A percentile compares a stretch with the other conserved stretches of the same genome.
phyloP scores from a whole-genome alignment of 2,797 vertebrate genomes.

The Hafferia zeledoni region DNA sequence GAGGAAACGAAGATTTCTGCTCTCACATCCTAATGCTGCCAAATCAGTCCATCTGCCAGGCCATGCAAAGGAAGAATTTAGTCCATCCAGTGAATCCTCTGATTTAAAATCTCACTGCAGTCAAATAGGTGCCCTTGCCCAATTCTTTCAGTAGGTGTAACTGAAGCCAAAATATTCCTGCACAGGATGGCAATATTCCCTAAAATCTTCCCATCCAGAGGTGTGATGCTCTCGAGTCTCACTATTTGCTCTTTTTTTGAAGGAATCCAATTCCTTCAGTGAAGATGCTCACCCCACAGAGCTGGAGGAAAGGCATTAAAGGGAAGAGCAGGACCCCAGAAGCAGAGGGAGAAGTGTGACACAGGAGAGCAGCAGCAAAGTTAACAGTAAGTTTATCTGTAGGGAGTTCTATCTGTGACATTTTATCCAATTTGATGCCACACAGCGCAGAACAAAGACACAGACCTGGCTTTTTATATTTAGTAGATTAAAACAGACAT shows the following conservation, averaged over 20 bases:
- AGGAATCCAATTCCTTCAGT: neutral
- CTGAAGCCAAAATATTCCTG: neutral
- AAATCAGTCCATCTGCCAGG: neutral
- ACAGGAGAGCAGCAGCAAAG: neutral
- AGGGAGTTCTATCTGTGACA: neutral
- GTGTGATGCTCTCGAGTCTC: neutral
- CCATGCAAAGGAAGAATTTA: neutral
- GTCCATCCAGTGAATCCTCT: neutral
- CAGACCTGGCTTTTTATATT: neutral
- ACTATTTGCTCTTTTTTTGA: neutral
- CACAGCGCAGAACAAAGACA: neutral
- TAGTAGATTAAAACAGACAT: neutral
- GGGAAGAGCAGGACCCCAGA: neutral
- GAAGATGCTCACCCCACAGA: neutral
- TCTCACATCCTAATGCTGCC: neutral
- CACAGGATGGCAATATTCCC: neutral
- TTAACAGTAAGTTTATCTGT: neutral
- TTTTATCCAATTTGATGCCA: neutral
- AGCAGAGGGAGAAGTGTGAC: neutral
- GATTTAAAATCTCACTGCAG: neutral
- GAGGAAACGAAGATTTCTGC: neutral
- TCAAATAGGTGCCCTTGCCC: neutral
- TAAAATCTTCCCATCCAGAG: neutral
- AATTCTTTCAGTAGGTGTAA: neutral
- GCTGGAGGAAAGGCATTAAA: neutral